Percentiles rank a stretch among this genome's conserved stretches.
Conservation (phyloP, 2,888 invertebrate genomes). For the Dicranocentrus wangi region DNA sequence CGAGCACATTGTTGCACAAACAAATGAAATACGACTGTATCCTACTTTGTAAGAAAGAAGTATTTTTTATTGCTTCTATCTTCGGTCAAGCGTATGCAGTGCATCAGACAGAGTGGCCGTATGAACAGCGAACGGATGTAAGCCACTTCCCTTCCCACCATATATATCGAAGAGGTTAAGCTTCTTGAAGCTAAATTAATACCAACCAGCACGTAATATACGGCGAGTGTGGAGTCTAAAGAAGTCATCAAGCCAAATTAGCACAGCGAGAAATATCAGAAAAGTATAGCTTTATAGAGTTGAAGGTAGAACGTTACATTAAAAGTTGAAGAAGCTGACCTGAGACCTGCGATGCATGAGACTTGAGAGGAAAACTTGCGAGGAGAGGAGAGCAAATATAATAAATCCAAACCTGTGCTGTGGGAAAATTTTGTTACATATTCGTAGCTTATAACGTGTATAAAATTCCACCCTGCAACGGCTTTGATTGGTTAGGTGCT, state of each 20-base stretch:
- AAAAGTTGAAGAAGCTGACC: constrained; percentile 19
- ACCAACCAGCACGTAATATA: too few relatives aligned
- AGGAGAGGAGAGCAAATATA: not conserved
- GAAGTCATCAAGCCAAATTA: constrained; percentile 31
- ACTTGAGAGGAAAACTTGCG: not conserved
- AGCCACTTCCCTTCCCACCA: constrained; percentile 53
- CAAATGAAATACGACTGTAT: not conserved
- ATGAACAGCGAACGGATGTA: constrained; percentile 43
- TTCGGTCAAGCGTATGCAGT: constrained; percentile 27
- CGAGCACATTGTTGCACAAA: not conserved
- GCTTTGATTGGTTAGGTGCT: too few relatives aligned
- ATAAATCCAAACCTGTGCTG: constrained; percentile 2
- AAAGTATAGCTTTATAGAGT: too few relatives aligned
- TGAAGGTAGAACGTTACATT: not conserved
- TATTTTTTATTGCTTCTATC: constrained; percentile 2
- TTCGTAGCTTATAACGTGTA: too few relatives aligned
- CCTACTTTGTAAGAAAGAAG: not conserved
- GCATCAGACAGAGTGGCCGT: too few relatives aligned
- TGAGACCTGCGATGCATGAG: too few relatives aligned
- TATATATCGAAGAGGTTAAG: not conserved
- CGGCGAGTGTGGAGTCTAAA: not conserved
- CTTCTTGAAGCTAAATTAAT: too few relatives aligned
- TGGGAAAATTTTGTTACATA: constrained; percentile 19
- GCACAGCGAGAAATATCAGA: constrained; percentile 11
- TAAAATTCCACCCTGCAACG: too few relatives aligned